phyloP scores from a whole-genome alignment of 1,140 invertebrate genomes.

The Musca vetustissima region DNA sequence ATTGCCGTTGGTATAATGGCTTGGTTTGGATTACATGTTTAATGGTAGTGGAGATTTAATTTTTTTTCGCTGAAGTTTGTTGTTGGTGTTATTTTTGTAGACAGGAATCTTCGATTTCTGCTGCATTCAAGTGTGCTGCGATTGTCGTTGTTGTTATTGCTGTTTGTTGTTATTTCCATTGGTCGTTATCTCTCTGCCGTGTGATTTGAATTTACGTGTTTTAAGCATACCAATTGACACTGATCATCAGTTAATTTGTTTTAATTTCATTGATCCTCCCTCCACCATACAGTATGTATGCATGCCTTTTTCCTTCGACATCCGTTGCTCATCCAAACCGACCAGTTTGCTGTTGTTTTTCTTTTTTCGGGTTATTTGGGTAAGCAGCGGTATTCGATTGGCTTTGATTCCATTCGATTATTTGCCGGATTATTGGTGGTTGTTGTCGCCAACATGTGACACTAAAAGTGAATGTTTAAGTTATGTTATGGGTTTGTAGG shows the following conservation, averaged over 20 bases:
- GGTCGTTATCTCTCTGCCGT: slow-evolving; percentile 7
- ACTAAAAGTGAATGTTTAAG: slow-evolving; percentile 38
- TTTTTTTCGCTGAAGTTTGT: too few relatives aligned
- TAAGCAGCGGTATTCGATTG: background rate
- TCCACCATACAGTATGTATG: background rate
- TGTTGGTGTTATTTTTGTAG: too few relatives aligned
- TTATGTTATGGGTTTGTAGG: slow-evolving; percentile 46
- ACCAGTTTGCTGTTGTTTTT: background rate
- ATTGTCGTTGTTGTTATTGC: too few relatives aligned
- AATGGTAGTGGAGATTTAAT: too few relatives aligned
- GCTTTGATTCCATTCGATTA: background rate
- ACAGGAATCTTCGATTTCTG: too few relatives aligned
- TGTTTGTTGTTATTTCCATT: background rate
- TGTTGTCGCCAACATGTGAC: slow-evolving; percentile 14
- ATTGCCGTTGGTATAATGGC: too few relatives aligned
- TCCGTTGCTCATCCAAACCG: background rate
- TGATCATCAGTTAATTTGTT: slow-evolving; percentile 55
- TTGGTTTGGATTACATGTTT: too few relatives aligned
- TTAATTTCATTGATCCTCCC: slow-evolving; percentile 21
- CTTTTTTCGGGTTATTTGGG: too few relatives aligned
- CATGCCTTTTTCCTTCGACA: too few relatives aligned
- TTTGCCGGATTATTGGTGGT: background rate
- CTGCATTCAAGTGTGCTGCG: too few relatives aligned
- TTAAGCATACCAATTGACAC: slow-evolving; percentile 52
- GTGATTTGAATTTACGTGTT: slow-evolving; percentile 44